A percentile compares a stretch with the other conserved stretches of the same genome.
These are phyloP conservation scores for Rhabdophis nuchalis DNA, from an alignment of 2,797 vertebrate genomes.

Conservation along the genomic window DNA sequence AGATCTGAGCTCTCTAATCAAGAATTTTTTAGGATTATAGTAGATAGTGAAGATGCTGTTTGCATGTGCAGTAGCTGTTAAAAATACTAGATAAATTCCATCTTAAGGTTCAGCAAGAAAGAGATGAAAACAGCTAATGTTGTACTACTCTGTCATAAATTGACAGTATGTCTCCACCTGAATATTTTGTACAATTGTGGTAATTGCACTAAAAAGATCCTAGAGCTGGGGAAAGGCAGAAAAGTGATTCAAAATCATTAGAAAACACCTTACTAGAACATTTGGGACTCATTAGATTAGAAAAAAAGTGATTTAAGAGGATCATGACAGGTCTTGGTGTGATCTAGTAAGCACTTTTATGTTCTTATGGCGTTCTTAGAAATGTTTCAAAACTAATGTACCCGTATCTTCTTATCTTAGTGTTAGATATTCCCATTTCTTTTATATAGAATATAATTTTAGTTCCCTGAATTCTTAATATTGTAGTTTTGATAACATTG, in stretches of 20 bases:
- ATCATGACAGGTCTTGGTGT: neutral
- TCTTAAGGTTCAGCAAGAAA: neutral
- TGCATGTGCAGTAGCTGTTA: neutral
- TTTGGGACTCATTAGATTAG: neutral
- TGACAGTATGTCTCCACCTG: neutral
- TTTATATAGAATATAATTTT: neutral
- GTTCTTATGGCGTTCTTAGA: neutral
- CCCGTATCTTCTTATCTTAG: neutral
- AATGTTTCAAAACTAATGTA: neutral
- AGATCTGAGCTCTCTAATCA: neutral
- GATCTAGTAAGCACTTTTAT: neutral
- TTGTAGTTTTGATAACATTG: neutral
- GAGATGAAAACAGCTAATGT: neutral
- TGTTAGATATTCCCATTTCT: neutral
- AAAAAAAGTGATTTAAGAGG: neutral
- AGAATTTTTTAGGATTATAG: neutral
- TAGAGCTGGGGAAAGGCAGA: neutral
- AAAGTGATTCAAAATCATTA: neutral
- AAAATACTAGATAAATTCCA: neutral
- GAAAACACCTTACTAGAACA: neutral
- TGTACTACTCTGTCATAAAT: neutral
- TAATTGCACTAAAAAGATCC: neutral
- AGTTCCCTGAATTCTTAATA: neutral
- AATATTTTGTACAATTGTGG: neutral
- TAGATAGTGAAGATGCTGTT: neutral